Base-by-base conservation (phyloP, 2,113 vertebrate genomes). In the Hemiscyllium ocellatum region DNA sequence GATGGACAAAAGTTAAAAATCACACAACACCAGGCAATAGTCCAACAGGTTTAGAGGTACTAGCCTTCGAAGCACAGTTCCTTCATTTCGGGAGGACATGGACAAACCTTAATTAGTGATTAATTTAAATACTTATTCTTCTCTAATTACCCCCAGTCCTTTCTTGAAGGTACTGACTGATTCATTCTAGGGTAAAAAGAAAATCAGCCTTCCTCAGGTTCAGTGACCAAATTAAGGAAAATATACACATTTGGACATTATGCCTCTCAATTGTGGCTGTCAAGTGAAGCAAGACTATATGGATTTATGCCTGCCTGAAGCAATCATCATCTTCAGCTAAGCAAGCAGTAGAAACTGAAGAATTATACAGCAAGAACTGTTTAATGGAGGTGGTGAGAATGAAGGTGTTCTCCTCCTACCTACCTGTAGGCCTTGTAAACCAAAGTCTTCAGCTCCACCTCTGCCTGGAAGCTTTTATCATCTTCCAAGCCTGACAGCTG, bases 381-480 rank as follows among this genome's bases (percentile, higher is more conserved):
- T 72, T 95, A 26, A 87, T 7, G 19, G 61, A 68, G n/a, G 33
- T 66, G 61, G 0, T 20, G 6, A 37, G 37, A 68, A 65, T 66
- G 33, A 93, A 37, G n/a, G 4, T 26, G 3, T 22, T 0, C 89
- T 69, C 47, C 90, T 42, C 65, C 10, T n/a, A 20, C 95, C 96
- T 96, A 99, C 99, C 99, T 99, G 97, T 99, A 99, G 96, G 99
- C 99, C 97, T 99, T 99, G 97, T 99, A 99, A 80, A 99, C 99
- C 29, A 99, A 97, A 0, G 98, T 99, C 97, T 99, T 99, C 96
- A 99, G 98, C 37, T 98, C 98, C 95, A 98, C 98, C 97, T 99
- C 99, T 96, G 98, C 99, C 96, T 99, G 98, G 97, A 99, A 99
- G 96, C 97, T 98, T 97, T 98, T 98, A 96, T 99, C 99, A 66